Base-by-base conservation (phyloP, 2,888 invertebrate species). In the Diabrotica balteata region DNA sequence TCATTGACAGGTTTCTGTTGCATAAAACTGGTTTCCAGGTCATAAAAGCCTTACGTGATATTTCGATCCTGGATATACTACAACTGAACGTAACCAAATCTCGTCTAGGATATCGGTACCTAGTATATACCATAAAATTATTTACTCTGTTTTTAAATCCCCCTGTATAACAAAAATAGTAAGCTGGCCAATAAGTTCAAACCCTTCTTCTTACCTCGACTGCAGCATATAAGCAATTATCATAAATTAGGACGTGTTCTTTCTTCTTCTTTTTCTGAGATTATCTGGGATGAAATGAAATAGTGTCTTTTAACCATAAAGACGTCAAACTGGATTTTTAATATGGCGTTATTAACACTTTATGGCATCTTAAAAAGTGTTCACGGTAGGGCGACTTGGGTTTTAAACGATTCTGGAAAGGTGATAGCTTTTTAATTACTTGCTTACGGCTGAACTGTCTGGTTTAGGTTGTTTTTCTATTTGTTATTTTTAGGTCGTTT, bases 231-330 rank as follows among this genome's bases (percentile, higher is more conserved):
- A 76, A 72, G 77, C 77, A 78, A 79, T 80, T 79, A 80, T 77
- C 79, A 77, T 80, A 79, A 80, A 80, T 80, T 79, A 78, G 75
- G 72, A 71, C 69, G 67, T 68, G 73, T 75, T 76, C 73, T 73
- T 76, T 58, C 57, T 63, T 58, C 51, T 57, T 65, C 44, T n/a
- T 65, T 47, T 64, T 64, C 59, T 59, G 59, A 59, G 65, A 70
- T 66, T 69, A 66, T 66, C 67, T 64, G 49, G 65, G 61, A 69
- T 63, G 68, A 67, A 72, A 72, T 69, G 71, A 70, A 75, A 72
- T 74, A 73, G 68, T 73, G 69, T 68, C 70, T 70, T 69, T 70
- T 74, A 68, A 69, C 70, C 73, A 71, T 76, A 75, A 77, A 76
- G 74, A 72, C 73, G 76, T 76, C 75, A 74, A 70, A 72, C 72